Base-by-base conservation (phyloP, 2,888 invertebrate species). In the Cheilosia pagana region DNA sequence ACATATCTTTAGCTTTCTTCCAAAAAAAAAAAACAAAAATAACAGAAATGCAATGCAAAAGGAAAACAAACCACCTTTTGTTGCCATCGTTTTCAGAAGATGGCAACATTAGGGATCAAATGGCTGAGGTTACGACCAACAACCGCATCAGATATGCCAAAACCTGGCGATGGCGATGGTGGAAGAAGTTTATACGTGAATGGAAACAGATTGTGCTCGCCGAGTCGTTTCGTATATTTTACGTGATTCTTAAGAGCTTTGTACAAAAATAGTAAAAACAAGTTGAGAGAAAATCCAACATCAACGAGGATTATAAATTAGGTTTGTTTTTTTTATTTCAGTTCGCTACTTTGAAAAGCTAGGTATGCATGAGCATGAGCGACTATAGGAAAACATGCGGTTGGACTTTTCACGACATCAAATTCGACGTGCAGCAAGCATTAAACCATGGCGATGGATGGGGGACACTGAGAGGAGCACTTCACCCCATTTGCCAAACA, bases 191-290 rank as follows among this genome's bases (percentile, higher is more conserved):
- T 79, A 57, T 65, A 65, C 83, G 78, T 79, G 70, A 83, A 83
- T 78, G 77, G 68, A 83, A 83, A 75, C 83, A 83, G 83, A 83
- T 79, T 83, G 83, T 70, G 65, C 74, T 79, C 74, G 53, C 74
- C 68, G 78, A 78, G 74, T 78, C 74, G 74, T 83, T 83, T 74
- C 68, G 70, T 65, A 83, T 83, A 74, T 78, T 74, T 78, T 83
- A 83, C 83, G 83, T 83, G 78, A 78, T 83, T 70, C 78, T 52
- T 59, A 59, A 74, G 82, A 70, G 78, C 59, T 60, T 77, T 55
- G 45, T 21, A 63, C 31, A 63, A 78, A 68, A 78, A 68, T 63
- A 83, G 63, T 78, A 75, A 83, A 78, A 78, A 82, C 62, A 72
- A 72, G n/a, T 62, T 63, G 55, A 59, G 67, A 19, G 78, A 25